Evolutionary conservation across 2,888 invertebrate genomes (phyloP).

Genomic region (Timema cristinae): DNA sequence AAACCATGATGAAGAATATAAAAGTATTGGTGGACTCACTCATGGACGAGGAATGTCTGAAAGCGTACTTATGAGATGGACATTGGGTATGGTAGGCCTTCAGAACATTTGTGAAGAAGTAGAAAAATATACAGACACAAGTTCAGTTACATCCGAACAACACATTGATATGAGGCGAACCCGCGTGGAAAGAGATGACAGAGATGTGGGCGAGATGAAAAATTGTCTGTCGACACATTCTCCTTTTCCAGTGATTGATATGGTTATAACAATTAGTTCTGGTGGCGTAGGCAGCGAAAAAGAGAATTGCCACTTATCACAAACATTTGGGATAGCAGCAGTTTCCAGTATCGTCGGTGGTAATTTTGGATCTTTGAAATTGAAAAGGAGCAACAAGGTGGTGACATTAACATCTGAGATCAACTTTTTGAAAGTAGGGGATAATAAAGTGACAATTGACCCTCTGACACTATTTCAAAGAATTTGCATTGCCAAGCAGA

Average conservation of each 20-base stretch:
- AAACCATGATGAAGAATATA: slow-evolving; percentile 21
- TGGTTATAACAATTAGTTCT: not conserved
- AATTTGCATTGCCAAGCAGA: slow-evolving; percentile 1
- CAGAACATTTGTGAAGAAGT: slow-evolving; percentile 9
- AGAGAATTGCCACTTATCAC: not conserved
- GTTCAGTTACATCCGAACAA: slow-evolving; percentile 8
- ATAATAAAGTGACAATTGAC: not conserved
- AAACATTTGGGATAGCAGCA: not conserved
- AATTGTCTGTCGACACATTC: not conserved
- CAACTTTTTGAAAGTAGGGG: not conserved
- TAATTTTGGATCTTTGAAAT: not conserved
- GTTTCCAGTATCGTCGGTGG: not conserved
- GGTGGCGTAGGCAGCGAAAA: slow-evolving; percentile 1
- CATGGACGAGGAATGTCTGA: not conserved
- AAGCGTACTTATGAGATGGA: slow-evolving; percentile 7
- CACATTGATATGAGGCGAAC: slow-evolving; percentile 14
- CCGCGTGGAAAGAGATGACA: not conserved
- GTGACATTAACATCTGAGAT: not conserved
- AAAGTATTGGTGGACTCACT: slow-evolving; percentile 12
- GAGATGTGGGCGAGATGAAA: not conserved
- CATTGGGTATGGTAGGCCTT: not conserved
- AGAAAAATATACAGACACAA: not conserved
- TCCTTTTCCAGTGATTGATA: not conserved
- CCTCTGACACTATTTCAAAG: slow-evolving; percentile 5
- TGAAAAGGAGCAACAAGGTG: not conserved